Evolutionary conservation across 1,140 invertebrate species (phyloP).

Genomic region (Achatina immaculata): DNA sequence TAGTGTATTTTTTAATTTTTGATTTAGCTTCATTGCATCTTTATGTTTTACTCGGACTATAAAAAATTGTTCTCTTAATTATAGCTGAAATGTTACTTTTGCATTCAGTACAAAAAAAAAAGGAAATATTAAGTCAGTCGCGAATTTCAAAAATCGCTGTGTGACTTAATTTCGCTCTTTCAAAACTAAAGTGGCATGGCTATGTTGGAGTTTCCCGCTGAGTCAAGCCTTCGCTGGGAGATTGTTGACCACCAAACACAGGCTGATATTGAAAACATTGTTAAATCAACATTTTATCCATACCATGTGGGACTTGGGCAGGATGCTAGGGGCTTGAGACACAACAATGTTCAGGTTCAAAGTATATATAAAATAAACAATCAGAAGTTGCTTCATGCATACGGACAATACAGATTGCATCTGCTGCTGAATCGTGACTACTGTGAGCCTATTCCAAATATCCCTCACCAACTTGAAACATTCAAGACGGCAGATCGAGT

Average conservation of each 20-base stretch:
- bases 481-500: not conserved
- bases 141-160: no score
- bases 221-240: no score
- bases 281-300: not conserved
- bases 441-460: not conserved
- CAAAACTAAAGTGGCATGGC: no score
- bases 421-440: not conserved
- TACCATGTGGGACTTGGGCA: not conserved
- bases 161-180: no score
- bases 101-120: no score
- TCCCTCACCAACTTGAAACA: not conserved
- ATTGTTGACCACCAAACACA: not conserved
- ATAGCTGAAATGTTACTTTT: no score
- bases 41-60: no score
- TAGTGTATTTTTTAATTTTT: no score
- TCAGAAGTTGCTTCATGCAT: not conserved
- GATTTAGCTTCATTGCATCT: no score
- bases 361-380: not conserved
- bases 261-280: not conserved
- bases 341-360: not conserved
- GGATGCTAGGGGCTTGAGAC: not conserved
- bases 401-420: not conserved
- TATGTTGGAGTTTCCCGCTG: no score
- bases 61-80: no score
- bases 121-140: no score